These are phyloP conservation scores for Muscicapa comitata DNA, from an alignment of 2,797 vertebrate genomes.

Conservation along the genomic window DNA sequence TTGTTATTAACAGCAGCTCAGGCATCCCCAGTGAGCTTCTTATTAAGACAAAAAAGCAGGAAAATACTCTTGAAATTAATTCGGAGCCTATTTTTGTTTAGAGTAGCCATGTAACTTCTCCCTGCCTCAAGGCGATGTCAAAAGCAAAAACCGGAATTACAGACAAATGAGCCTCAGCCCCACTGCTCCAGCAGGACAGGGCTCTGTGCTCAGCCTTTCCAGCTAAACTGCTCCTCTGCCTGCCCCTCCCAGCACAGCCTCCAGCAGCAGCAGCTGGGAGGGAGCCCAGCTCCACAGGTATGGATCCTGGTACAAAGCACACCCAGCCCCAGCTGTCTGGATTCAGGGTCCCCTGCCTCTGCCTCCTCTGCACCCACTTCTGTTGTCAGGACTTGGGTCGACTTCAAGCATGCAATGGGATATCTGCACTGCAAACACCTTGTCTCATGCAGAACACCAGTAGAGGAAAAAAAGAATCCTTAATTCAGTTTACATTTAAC, in stretches of 20 bases:
- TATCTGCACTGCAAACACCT: accelerated
- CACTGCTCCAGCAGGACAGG: background rate
- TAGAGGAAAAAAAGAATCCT: background rate
- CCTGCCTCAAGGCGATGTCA: background rate
- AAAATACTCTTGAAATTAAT: background rate
- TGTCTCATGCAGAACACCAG: background rate
- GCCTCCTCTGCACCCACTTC: background rate
- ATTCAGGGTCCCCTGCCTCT: background rate
- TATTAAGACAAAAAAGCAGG: background rate
- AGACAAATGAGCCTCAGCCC: background rate
- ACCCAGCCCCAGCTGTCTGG: accelerated
- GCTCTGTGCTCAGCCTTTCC: background rate
- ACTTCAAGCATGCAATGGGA: background rate
- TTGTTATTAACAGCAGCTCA: background rate
- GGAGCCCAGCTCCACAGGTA: background rate
- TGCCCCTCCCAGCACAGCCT: background rate
- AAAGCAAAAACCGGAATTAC: background rate
- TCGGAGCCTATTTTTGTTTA: background rate
- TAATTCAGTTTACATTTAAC: background rate
- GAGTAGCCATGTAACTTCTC: background rate
- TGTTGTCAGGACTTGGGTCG: accelerated
- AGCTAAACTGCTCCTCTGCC: background rate
- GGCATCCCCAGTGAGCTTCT: background rate
- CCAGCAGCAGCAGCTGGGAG: background rate
- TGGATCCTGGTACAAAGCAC: background rate